Evolutionary conservation across 2,888 invertebrate species (phyloP), one percentile per base, ranked within the genome.

Genomic region (Globia sparganii): DNA sequence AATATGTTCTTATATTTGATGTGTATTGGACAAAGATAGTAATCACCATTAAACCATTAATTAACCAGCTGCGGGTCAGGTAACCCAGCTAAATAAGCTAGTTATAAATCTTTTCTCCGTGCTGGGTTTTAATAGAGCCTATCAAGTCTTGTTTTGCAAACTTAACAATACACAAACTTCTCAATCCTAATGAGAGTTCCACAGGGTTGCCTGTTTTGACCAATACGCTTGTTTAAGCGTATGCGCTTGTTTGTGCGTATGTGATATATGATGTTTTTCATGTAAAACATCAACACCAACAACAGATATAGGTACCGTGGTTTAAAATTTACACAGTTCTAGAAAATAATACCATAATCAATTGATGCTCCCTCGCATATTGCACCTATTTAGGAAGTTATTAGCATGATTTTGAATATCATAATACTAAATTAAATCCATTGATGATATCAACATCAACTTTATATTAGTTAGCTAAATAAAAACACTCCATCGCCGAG

Each of bases 11-110:
- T 69, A 34, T 53, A 46, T 25, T 68, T 58, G 15, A 25, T 69
- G 67, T 58, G 9, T 31, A 40, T 46, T 58, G 28, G 6, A 59
- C 43, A 74, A 61, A n/a, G 34, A 56, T 53, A 74, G 5, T 53
- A 34, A 72, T 53, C 28, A 73, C 43, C 34, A 53, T 79, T 58
- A 79, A 78, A 53, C 59, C 21, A 8, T 70, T 56, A 18, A 68
- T 68, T 34, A 37, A 53, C 53, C 21, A 2, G 28, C 13, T 28
- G 43, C 21, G 11, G 43, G 21, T 62, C 25, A 25, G 25, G 31
- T 69, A 56, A 25, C 25, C 25, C 11, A 28, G 18, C 40, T 5
- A 40, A 31, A 43, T n/a, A 43, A 37, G 21, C n/a, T 69, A 40
- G 13, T 58, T 43, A 31, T 4, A 43, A 56, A 43, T 34, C 21